Evolutionary conservation across 2,888 invertebrate genomes (phyloP).

Genomic region (Chalcis sispes): DNA sequence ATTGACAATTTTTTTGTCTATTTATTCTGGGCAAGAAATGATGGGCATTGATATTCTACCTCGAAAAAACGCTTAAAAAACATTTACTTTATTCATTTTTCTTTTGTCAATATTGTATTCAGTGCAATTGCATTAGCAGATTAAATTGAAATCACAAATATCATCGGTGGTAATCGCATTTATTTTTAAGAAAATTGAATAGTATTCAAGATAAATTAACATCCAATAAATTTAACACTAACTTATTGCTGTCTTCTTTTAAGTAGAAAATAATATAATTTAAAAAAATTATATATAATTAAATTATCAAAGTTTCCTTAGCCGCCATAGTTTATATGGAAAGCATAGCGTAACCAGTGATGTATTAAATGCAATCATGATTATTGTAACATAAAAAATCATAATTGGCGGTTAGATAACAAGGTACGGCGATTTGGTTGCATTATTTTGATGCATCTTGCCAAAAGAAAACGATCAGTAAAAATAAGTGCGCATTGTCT

Average conservation of each 20-base stretch:
- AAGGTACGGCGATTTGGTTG: conserved; percentile 17
- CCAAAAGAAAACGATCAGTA: conserved; percentile 31
- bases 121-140: no score
- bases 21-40: neutral
- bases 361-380: conserved; percentile 38
- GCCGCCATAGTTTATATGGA: conserved; percentile 27
- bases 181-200: no score
- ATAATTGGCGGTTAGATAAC: conserved; percentile 7
- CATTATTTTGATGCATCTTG: conserved; percentile 43
- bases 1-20: neutral
- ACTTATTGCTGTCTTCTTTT: conserved; percentile 49
- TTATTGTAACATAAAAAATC: conserved; percentile 47
- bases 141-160: no score
- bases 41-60: neutral
- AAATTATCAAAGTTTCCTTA: conserved; percentile 32
- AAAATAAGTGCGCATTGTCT: conserved; percentile 39
- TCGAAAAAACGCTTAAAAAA: neutral
- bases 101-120: neutral
- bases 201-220: no score
- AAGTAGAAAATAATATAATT: conserved; percentile 30
- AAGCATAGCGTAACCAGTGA: conserved; percentile 22
- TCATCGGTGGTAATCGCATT: no score
- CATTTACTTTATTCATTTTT: neutral
- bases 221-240: no score
- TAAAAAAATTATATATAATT: conserved; percentile 37